phyloP scores from a whole-genome alignment of 2,888 invertebrate genomes.

The Lasioglossum marginatum region DNA sequence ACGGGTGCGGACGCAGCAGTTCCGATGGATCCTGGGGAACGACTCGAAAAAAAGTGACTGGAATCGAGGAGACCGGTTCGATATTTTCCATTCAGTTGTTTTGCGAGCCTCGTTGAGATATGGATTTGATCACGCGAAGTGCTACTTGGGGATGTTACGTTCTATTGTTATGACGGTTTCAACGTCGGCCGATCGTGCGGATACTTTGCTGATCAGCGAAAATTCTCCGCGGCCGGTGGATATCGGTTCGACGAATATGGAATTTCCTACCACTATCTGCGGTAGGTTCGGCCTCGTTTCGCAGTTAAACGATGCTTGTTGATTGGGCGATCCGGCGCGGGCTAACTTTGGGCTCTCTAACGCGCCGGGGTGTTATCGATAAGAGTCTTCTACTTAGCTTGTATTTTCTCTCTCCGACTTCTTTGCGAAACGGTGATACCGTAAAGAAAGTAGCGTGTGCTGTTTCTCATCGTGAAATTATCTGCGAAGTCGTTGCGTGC shows the following conservation, averaged over 20 bases:
- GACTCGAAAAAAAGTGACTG: neutral
- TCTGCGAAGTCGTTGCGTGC: neutral
- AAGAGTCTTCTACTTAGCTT: neutral
- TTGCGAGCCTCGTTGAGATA: constrained; percentile 50
- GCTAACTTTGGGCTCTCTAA: neutral
- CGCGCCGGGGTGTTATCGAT: neutral
- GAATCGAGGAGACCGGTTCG: constrained; percentile 3
- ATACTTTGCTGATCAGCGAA: constrained; percentile 47
- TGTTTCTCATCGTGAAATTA: neutral
- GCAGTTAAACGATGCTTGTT: neutral
- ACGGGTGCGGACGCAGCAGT: constrained; percentile 64
- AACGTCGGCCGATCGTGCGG: constrained; percentile 27
- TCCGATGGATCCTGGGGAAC: constrained; percentile 35
- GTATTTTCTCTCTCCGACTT: neutral
- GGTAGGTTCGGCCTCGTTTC: constrained; percentile 8
- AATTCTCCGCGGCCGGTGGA: constrained; percentile 35
- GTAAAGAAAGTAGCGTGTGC: neutral
- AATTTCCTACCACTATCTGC: constrained; percentile 10
- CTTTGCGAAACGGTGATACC: neutral
- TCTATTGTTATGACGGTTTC: constrained; percentile 42
- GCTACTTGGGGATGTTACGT: constrained; percentile 43
- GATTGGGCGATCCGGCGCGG: neutral
- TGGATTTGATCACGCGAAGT: constrained; percentile 62
- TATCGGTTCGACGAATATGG: constrained; percentile 24
- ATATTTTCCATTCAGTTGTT: constrained; percentile 51